Conservation (phyloP, 2,888 invertebrate species). For the Hypomecis punctinalis region DNA sequence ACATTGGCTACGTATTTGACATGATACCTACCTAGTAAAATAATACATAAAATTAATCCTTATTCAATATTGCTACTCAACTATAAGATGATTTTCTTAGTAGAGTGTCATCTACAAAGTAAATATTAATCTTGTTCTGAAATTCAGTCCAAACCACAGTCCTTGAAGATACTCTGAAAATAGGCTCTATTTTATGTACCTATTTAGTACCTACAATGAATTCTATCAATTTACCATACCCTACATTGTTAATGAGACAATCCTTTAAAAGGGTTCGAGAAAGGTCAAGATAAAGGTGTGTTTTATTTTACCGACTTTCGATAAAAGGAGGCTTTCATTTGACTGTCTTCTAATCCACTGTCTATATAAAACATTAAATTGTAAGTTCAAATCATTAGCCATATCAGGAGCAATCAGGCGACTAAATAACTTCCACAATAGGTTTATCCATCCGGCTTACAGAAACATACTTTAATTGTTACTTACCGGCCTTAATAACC, state of each 20-base stretch:
- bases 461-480: no score
- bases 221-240: constrained; percentile 40
- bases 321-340: no score
- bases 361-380: no score
- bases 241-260: constrained; percentile 46
- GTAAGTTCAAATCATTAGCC: no score
- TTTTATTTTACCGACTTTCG: constrained; percentile 21
- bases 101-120: constrained; percentile 18
- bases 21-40: not conserved
- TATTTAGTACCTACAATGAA: constrained; percentile 27
- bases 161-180: constrained; percentile 27
- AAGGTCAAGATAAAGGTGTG: constrained; percentile 35
- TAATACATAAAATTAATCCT: constrained; percentile 4
- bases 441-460: no score
- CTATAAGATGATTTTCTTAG: constrained; percentile 11
- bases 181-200: constrained; percentile 31
- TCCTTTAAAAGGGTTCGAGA: constrained; percentile 40
- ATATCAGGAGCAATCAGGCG: no score
- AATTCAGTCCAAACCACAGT: constrained; percentile 22
- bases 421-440: no score
- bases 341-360: no score
- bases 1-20: not conserved
- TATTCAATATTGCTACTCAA: constrained; percentile 5
- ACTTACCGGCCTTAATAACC: no score
- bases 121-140: constrained; percentile 20